Conservation (phyloP, 1,140 invertebrate genomes). For the Drosophila bocki region DNA sequence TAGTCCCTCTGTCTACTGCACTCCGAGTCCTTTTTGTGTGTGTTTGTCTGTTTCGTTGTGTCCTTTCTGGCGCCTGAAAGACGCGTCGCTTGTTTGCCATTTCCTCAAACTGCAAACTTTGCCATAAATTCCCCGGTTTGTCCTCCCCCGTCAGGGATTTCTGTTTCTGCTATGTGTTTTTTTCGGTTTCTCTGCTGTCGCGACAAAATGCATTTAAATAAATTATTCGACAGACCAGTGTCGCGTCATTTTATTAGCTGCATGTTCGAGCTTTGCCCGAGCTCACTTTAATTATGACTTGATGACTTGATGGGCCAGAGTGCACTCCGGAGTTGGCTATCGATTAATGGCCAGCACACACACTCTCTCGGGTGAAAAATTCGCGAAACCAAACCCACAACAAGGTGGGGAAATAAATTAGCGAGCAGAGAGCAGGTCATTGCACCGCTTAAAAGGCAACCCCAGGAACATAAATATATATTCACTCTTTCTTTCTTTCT, state of each 20-base stretch:
- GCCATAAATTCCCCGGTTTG: constrained; percentile 68
- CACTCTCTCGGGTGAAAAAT: constrained; percentile 3
- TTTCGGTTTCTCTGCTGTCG: constrained; percentile 59
- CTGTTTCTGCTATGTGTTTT: constrained; percentile 36
- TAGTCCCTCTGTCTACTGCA: constrained; percentile 40
- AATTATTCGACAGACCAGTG: constrained; percentile 80
- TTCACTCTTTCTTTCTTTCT: constrained; percentile 12
- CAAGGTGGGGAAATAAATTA: constrained; percentile 41
- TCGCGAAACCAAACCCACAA: constrained; percentile 11
- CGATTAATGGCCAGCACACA: constrained; percentile 18
- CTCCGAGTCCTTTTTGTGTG: constrained; percentile 42
- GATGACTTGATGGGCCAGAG: constrained; percentile 32
- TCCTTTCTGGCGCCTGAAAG: constrained; percentile 61
- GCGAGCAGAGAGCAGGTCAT: constrained; percentile 37
- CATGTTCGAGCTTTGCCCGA: constrained; percentile 30
- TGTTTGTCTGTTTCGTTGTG: constrained; percentile 17
- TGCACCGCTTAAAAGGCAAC: constrained; percentile 59
- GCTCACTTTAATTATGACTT: constrained; percentile 64
- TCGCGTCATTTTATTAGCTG: constrained; percentile 81
- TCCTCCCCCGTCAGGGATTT: constrained; percentile 47
- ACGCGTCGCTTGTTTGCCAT: constrained; percentile 80
- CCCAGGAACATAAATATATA: constrained; percentile 65
- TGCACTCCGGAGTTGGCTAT: constrained; percentile 32
- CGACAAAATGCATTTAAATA: constrained; percentile 85
- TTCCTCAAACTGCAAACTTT: constrained; percentile 75